Percentiles rank a stretch among this genome's conserved stretches.
Conservation (phyloP, 2,797 vertebrate genomes). For the Myiotriccus ornatus region DNA sequence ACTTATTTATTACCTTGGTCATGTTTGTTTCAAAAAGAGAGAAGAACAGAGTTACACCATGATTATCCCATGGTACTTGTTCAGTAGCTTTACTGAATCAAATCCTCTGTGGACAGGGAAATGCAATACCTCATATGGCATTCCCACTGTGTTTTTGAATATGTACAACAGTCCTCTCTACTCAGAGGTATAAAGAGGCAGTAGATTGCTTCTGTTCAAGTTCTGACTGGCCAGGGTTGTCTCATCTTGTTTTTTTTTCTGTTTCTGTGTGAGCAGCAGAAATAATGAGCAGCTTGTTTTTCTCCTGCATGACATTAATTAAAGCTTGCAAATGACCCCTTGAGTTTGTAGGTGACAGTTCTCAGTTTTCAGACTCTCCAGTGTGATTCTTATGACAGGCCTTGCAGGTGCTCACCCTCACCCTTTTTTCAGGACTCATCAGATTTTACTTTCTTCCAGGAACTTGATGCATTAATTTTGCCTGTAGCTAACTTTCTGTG, state of each 20-base stretch:
- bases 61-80: background rate
- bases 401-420: background rate
- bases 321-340: background rate
- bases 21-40: constrained; percentile 1
- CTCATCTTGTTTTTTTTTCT: background rate
- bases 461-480: background rate
- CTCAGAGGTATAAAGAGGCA: background rate
- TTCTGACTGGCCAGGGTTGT: background rate
- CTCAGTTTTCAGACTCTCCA: background rate
- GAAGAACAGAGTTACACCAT: background rate
- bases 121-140: background rate
- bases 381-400: background rate
- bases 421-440: background rate
- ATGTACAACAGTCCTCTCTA: background rate
- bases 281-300: background rate
- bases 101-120: background rate
- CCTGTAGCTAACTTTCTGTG: background rate
- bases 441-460: background rate
- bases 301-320: background rate
- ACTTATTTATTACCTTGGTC: background rate
- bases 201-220: background rate
- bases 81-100: background rate
- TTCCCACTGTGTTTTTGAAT: background rate
- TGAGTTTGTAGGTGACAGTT: background rate
- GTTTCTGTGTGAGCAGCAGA: background rate